Evolutionary conservation across 2,797 vertebrate genomes (phyloP), one percentile per base, ranked within the genome.

Genomic region (Bryconaethiops microstoma): DNA sequence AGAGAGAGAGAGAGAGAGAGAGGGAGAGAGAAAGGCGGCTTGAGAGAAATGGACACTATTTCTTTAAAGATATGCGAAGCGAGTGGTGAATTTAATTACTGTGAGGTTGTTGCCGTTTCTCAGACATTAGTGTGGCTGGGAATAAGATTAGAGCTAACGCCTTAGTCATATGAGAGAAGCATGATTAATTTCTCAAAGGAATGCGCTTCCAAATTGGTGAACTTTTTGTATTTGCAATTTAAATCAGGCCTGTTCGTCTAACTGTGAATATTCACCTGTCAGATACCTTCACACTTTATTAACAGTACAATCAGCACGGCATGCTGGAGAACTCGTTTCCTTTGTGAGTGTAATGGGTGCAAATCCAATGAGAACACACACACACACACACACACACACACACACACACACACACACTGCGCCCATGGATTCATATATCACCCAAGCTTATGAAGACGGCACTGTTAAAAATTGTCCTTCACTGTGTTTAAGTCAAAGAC

Each of bases 271-370:
- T 87, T 84, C 91, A 88, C 91, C 92, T 92, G 85, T 84, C 17
- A 95, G 92, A 92, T 91, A 95, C 93, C 93, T 95, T 95, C 94
- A 95, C 93, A 94, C 93, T 94, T 95, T 95, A 95, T 95, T 94
- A 95, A 94, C 92, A 93, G 90, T 91, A 94, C 93, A 94, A 92
- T 95, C 91, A 95, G 91, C 89, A 88, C 87, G 89, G 85, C 59
- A 78, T 88, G 90, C 89, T 85, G 91, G 93, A 92, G 92, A 93
- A 91, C 94, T 93, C 92, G 57, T 81, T 87, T 88, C 90, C 88
- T 77, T 67, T 65, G 68, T 72, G 39, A 88, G 55, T 82, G 3
- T 42, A 40, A 65, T 40, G 35, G 63, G 16, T 9, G 14, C 6
- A 42, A 42, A 65, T 1, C 29, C 17, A 35, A 64, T 35, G 25